phyloP scores from a whole-genome alignment of 1,140 invertebrate genomes.

The Bombus fervidus region DNA sequence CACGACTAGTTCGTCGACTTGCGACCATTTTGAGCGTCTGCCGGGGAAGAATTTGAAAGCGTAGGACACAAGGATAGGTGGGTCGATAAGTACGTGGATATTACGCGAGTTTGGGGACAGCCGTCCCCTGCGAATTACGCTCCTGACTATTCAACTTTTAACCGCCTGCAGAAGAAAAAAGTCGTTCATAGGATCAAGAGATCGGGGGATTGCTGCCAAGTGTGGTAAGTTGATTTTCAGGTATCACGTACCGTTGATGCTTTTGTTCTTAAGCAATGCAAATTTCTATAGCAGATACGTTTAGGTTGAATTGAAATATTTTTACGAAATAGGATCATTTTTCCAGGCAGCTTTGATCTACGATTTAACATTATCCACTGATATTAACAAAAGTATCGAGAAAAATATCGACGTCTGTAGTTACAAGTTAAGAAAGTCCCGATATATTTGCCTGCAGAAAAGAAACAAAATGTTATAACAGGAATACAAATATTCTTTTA shows the following conservation, averaged over 20 bases:
- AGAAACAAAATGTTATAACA: no score
- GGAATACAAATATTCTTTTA: no score
- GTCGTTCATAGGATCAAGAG: slow-evolving; percentile 12
- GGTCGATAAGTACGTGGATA: slow-evolving; percentile 60
- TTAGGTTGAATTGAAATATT: not conserved
- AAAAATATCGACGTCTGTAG: no score
- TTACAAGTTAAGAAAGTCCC: no score
- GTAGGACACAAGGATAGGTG: slow-evolving; percentile 22
- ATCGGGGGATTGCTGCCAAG: not conserved
- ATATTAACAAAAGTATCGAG: no score
- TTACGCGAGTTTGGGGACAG: slow-evolving; percentile 63
- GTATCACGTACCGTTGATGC: slow-evolving; percentile 24
- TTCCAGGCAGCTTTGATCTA: no score
- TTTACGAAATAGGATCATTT: not conserved
- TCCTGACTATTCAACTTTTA: slow-evolving; percentile 49
- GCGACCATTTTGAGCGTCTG: slow-evolving; percentile 40
- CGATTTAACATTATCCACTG: no score
- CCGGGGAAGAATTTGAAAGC: slow-evolving; percentile 63
- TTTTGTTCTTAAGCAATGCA: not conserved
- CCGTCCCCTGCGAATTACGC: slow-evolving; percentile 32
- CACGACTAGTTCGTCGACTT: slow-evolving; percentile 56
- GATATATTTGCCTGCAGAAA: no score
- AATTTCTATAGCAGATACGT: slow-evolving; percentile 11
- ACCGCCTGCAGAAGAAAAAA: slow-evolving; percentile 11
- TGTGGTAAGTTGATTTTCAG: slow-evolving; percentile 55